Conservation (phyloP, 2,888 invertebrate species). For the Mayetiola destructor region DNA sequence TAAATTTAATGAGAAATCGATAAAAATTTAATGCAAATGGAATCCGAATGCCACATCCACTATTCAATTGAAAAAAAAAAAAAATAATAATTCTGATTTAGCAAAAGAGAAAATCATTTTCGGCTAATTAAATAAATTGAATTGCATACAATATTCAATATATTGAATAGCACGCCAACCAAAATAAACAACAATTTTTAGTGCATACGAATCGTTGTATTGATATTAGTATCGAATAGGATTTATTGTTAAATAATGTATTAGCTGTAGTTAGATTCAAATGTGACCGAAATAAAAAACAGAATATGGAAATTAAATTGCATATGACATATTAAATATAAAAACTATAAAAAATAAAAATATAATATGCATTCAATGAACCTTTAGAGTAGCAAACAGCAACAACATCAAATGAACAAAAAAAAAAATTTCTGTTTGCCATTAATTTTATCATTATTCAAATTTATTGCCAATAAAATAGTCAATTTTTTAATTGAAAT, state of each 20-base stretch:
- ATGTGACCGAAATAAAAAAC: too few relatives aligned
- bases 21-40: not conserved
- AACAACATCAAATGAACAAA: not conserved
- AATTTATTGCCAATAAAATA: constrained; percentile 9
- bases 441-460: not conserved
- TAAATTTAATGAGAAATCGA: not conserved
- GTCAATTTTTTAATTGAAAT: constrained; percentile 10
- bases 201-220: not conserved
- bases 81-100: not conserved
- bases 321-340: not conserved
- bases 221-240: not conserved
- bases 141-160: too few relatives aligned
- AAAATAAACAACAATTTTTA: not conserved
- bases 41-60: not conserved
- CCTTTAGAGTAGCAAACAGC: too few relatives aligned
- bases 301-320: not conserved
- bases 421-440: not conserved
- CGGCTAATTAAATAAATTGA: not conserved
- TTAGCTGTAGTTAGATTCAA: too few relatives aligned
- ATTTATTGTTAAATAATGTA: not conserved
- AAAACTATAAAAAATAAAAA: not conserved
- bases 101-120: not conserved
- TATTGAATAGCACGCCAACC: too few relatives aligned
- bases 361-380: not conserved
- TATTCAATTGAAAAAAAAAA: not conserved